Evolutionary conservation across 2,888 invertebrate genomes (phyloP).

Genomic region (Ditula angustiorana): DNA sequence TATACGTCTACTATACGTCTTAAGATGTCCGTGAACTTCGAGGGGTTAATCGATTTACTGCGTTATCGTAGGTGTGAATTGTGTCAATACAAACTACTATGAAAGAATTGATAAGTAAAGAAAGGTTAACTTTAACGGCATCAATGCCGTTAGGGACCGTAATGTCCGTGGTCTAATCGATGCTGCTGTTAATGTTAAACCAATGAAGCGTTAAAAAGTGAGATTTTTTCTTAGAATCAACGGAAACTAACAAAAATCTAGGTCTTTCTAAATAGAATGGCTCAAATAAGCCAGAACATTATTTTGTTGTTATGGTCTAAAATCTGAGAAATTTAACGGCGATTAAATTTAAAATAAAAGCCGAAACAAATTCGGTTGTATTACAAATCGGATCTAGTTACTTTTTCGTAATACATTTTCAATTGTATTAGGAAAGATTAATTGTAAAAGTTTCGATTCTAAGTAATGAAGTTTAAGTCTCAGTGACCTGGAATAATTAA

Average conservation of each 20-base stretch:
- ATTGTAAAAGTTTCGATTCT: no score
- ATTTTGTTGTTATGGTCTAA: neutral
- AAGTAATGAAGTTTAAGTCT: no score
- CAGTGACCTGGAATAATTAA: no score
- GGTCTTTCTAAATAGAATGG: conserved; percentile 11
- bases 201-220: conserved; percentile 30
- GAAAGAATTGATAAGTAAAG: conserved; percentile 13
- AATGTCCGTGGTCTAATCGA: neutral
- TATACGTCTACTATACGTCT: no score
- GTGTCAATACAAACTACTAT: neutral
- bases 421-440: neutral
- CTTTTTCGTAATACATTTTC: neutral
- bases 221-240: conserved; percentile 20
- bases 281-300: neutral
- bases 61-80: neutral
- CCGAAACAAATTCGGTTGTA: neutral
- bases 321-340: neutral
- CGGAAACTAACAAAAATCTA: neutral
- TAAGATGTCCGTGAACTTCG: no score
- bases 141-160: conserved; percentile 15
- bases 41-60: neutral
- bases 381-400: neutral
- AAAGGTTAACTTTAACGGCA: conserved; percentile 11
- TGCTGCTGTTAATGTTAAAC: conserved; percentile 14
- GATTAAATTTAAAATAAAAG: neutral